Conservation (phyloP, 2,797 vertebrate genomes). For the Prunella strophiata region DNA sequence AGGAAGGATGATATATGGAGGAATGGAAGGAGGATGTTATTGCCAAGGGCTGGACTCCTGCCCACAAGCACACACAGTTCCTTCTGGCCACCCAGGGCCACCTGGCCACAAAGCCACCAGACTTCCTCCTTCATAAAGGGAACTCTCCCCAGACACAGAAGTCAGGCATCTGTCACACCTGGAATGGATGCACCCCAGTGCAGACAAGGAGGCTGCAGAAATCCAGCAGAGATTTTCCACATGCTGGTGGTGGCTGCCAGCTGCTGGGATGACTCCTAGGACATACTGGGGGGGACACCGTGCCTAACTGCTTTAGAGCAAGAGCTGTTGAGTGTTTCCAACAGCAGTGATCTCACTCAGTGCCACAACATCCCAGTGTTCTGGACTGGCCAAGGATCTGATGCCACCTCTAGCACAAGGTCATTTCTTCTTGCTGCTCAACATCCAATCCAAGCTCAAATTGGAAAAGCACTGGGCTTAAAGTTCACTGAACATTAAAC, state of each 20-base stretch:
- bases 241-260: background rate
- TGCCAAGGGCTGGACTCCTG: background rate
- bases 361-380: accelerated
- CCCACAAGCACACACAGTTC: background rate
- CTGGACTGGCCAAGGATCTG: background rate
- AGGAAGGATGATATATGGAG: background rate
- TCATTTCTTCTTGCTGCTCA: background rate
- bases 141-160: background rate
- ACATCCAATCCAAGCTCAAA: background rate
- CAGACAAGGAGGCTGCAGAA: background rate
- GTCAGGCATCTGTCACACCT: background rate
- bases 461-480: background rate
- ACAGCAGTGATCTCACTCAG: background rate
- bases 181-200: background rate
- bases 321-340: background rate
- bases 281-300: background rate
- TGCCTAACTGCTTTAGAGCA: background rate
- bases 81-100: background rate
- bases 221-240: background rate
- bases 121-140: background rate
- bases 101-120: background rate
- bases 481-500: background rate
- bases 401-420: background rate
- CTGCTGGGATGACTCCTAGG: background rate
- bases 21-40: accelerated